Percentiles rank a stretch among this genome's conserved stretches.
Evolutionary conservation across 2,113 vertebrate species (phyloP).

Genomic region (Myotis brandtii): DNA sequence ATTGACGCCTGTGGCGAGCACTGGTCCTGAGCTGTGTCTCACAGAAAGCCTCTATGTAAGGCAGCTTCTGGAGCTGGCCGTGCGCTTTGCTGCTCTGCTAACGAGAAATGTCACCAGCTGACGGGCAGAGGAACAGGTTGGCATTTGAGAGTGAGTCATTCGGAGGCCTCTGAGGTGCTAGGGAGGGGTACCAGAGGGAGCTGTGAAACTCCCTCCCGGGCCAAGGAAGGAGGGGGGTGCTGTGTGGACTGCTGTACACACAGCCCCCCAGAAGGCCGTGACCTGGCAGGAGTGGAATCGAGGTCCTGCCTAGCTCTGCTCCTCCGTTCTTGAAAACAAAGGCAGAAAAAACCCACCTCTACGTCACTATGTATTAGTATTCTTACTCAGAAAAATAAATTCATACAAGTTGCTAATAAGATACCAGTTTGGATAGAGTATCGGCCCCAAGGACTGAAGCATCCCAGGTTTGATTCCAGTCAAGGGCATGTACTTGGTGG

Average conservation of each 20-base stretch:
- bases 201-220: neutral
- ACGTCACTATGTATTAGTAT: neutral
- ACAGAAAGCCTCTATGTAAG: neutral
- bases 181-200: neutral
- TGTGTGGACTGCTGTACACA: neutral
- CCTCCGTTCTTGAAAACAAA: neutral
- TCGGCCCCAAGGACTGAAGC: too few species aligned
- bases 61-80: neutral
- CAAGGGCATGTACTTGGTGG: too few species aligned
- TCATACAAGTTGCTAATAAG: neutral
- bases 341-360: neutral
- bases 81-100: neutral
- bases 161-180: neutral
- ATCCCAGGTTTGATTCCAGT: too few species aligned
- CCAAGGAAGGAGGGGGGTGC: neutral
- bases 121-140: neutral
- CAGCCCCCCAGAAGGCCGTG: neutral
- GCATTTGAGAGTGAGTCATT: slow-evolving; percentile 51
- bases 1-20: accelerated
- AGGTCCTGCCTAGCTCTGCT: neutral
- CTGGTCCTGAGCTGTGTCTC: neutral
- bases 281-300: neutral
- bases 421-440: neutral
- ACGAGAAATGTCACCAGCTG: slow-evolving; percentile 56
- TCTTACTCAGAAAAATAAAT: neutral